Evolutionary conservation across 2,888 invertebrate genomes (phyloP).

Genomic region (Stegana nigrithorax): DNA sequence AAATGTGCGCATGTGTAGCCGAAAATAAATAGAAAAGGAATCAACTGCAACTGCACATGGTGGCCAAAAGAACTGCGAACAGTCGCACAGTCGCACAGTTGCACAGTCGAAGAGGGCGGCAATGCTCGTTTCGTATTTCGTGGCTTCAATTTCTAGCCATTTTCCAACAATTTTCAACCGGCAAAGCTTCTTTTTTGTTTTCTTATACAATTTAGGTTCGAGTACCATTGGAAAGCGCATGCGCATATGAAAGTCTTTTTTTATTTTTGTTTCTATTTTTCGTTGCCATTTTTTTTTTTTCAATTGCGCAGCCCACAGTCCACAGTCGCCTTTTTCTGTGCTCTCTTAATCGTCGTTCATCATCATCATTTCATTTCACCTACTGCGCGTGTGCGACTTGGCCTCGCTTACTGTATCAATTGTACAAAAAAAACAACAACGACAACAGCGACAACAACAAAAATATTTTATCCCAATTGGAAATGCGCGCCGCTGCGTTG

Average conservation of each 20-base stretch:
- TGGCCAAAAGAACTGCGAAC: neutral
- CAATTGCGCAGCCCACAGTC: no score
- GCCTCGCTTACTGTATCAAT: neutral
- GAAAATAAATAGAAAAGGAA: neutral
- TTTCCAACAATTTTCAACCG: neutral
- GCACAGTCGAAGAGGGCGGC: no score
- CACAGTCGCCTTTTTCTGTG: neutral
- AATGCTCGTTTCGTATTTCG: neutral
- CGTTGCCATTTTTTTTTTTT: neutral
- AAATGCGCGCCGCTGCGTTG: neutral
- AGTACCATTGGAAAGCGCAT: constrained; percentile 47
- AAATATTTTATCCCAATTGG: neutral
- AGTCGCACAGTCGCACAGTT: neutral
- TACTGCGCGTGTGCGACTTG: constrained; percentile 1
- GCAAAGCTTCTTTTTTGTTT: neutral
- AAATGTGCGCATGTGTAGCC: constrained; percentile 11
- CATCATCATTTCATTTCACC: constrained; percentile 32
- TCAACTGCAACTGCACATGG: neutral
- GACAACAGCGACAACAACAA: neutral
- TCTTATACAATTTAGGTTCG: constrained; percentile 20
- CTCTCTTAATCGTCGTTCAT: constrained; percentile 40
- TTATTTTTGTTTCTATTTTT: neutral
- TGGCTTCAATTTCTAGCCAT: constrained; percentile 3
- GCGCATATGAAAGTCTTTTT: constrained; percentile 10
- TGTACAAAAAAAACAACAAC: neutral